Conservation (phyloP, 2,888 invertebrate species). For the Euspilapteryx auroguttella region DNA sequence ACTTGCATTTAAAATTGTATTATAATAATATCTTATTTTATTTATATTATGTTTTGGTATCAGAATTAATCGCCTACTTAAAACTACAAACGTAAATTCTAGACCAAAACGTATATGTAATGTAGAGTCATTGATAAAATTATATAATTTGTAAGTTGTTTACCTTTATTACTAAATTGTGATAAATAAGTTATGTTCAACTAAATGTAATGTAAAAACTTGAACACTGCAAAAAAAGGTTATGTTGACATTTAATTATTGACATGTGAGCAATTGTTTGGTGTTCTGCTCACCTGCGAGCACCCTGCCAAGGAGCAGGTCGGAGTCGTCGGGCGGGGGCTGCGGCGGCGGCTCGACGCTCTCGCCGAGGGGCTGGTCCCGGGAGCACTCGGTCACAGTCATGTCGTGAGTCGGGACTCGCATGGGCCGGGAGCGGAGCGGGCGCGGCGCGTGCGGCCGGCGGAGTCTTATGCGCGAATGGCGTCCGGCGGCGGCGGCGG, state of each 20-base stretch:
- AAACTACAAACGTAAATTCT: no score
- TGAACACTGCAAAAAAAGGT: neutral
- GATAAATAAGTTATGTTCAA: no score
- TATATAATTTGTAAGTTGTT: no score
- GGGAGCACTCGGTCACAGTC: slow-evolving; percentile 51
- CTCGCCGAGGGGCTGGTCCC: slow-evolving; percentile 16
- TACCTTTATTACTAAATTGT: no score
- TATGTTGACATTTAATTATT: slow-evolving; percentile 2
- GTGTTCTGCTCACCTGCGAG: slow-evolving; percentile 45
- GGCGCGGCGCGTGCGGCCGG: slow-evolving; percentile 45
- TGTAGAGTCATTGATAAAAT: no score
- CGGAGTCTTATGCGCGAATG: slow-evolving; percentile 55
- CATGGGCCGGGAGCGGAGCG: slow-evolving; percentile 32
- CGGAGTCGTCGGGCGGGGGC: slow-evolving; percentile 24
- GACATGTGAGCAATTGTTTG: slow-evolving; percentile 2
- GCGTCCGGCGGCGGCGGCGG: slow-evolving; percentile 44
- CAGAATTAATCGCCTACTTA: no score
- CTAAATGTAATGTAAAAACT: no score
- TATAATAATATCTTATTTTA: no score
- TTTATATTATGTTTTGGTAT: no score
- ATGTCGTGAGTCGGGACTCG: slow-evolving; percentile 34
- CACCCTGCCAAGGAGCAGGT: slow-evolving; percentile 47
- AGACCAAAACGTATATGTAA: no score
- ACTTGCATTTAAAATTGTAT: slow-evolving; percentile 1
- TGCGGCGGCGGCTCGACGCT: slow-evolving; percentile 15